Conservation (phyloP, 2,797 vertebrate species). For the Anolis apletophallus region DNA sequence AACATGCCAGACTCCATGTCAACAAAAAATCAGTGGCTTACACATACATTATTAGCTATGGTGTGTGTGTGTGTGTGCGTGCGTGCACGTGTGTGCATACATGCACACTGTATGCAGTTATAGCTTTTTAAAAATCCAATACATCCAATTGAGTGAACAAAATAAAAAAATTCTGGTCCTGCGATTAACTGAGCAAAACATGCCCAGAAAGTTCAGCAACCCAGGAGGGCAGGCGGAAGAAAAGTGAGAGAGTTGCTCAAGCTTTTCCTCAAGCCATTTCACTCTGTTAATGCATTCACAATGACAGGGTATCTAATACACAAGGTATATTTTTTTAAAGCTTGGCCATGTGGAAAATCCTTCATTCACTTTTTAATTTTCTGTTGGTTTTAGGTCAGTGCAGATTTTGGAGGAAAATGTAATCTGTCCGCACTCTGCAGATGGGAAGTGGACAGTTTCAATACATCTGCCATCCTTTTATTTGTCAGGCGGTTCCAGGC, state of each 20-base stretch:
- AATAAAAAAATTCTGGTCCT: constrained; percentile 57
- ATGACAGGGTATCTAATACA: constrained; percentile 52
- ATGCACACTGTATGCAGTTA: background rate
- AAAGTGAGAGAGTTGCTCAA: background rate
- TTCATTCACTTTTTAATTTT: constrained; percentile 63
- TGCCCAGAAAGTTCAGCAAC: constrained; percentile 52
- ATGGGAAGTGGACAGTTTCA: background rate
- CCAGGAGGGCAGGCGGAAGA: constrained; percentile 18
- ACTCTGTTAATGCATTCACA: constrained; percentile 68
- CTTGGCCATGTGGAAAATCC: constrained; percentile 56
- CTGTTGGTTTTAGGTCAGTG: constrained; percentile 61
- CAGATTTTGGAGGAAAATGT: background rate
- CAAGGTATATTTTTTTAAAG: constrained; percentile 47
- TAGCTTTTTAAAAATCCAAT: constrained; percentile 61
- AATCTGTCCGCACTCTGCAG: background rate
- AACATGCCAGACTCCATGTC: rapidly evolving
- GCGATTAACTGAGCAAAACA: constrained; percentile 40
- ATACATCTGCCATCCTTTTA: background rate
- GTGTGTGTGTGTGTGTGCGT: background rate
- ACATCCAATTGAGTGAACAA: constrained; percentile 55
- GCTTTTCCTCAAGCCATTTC: constrained; percentile 52
- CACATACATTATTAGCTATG: background rate
- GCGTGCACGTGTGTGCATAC: no score
- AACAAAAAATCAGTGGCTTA: background rate
- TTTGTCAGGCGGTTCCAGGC: background rate